Evolutionary conservation across 2,888 invertebrate genomes (phyloP), one percentile per base, ranked within the genome.

Genomic region (Gymnocheta viridis): DNA sequence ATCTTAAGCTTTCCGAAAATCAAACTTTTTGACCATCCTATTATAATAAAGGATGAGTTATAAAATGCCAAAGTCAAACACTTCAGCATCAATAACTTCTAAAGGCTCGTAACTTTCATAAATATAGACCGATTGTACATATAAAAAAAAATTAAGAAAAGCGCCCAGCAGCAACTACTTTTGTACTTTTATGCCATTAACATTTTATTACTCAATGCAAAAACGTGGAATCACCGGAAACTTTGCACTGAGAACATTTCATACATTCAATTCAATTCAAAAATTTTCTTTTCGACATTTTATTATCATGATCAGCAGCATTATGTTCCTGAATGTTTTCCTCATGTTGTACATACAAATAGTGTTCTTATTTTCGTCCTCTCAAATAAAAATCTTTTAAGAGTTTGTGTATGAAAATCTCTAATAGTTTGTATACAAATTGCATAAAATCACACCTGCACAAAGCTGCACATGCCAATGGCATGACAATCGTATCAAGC

Each of bases 391-490:
- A n/a, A n/a, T n/a, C n/a, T n/a, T n/a, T n/a, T n/a, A n/a, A n/a
- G n/a, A n/a, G n/a, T n/a, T n/a, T 66, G 22, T 22, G 9, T 12
- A 66, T 19, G 47, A 27, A 47, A 17, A 51, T 24, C 66, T 58
- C 19, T 35, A 44, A 10, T 47, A 58, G 24, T 72, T 79, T 79
- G 24, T 35, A 27, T 14, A 66, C 87, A 90, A 90, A 89, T 90
- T 90, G 89, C 89, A 90, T 88, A 88, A 89, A 89, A 90, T 89
- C 89, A 88, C 90, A 90, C 90, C 89, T 89, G 89, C 87, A 64
- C 58, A 69, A 3, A 38, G 24, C 17, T 51, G 14, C 49, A 88
- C 58, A 81, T 35, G 32, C 60, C 32, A 35, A 38, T 44, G 67
- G 19, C 32, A 67, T 81, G 51, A 56, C 69, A 76, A 81, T 44